A percentile compares a stretch with the other conserved stretches of the same genome.
Conservation (phyloP, 2,113 vertebrate species). For the Tichodroma muraria region DNA sequence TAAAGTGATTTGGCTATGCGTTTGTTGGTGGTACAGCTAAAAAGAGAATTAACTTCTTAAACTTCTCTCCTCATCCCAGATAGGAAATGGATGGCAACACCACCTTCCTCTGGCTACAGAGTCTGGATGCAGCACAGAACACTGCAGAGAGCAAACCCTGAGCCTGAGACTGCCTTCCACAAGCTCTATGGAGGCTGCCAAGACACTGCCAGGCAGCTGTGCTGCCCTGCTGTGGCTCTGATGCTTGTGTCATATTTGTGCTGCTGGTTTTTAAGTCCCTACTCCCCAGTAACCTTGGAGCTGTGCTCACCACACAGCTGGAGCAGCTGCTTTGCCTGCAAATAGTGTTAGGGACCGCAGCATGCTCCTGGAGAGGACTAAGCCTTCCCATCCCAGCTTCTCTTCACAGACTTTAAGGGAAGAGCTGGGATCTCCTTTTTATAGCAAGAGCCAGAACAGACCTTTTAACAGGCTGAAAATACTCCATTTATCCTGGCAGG, state of each 20-base stretch:
- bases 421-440: not conserved
- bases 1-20: not conserved
- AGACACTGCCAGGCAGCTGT: not conserved
- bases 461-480: conserved; percentile 17
- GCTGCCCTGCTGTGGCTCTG: not conserved
- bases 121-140: not conserved
- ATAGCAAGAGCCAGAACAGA: not conserved
- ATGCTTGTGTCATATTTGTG: not conserved
- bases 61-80: not conserved
- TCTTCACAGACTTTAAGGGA: not conserved
- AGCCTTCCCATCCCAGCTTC: not conserved
- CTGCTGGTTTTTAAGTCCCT: not conserved
- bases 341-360: rapidly evolving
- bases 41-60: not conserved
- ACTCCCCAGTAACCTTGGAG: not conserved
- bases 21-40: not conserved
- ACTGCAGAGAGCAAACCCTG: not conserved
- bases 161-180: not conserved
- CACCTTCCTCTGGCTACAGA: not conserved
- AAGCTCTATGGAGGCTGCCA: not conserved
- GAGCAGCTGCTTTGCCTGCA: not conserved
- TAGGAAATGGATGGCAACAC: not conserved
- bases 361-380: not conserved
- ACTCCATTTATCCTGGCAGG: not conserved
- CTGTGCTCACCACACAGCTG: not conserved